phyloP scores from a whole-genome alignment of 2,797 vertebrate genomes.

The Carduelis carduelis region DNA sequence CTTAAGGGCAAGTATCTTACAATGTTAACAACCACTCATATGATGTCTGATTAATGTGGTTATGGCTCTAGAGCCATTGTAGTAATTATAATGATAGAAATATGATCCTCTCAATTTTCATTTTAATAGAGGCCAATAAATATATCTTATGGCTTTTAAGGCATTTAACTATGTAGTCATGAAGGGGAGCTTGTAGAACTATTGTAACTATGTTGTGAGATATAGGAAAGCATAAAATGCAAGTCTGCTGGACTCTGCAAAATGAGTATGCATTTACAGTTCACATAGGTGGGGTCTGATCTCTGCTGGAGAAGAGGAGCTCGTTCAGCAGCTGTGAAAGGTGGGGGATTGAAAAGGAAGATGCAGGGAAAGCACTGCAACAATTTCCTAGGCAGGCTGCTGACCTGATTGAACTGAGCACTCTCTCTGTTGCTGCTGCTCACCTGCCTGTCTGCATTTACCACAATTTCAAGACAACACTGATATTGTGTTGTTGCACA shows the following conservation, averaged over 20 bases:
- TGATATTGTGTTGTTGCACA: neutral
- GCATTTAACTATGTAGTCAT: neutral
- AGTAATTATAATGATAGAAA: slow-evolving; percentile 9
- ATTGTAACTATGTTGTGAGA: neutral
- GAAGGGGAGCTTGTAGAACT: neutral
- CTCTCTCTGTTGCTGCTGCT: neutral
- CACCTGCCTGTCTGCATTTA: neutral
- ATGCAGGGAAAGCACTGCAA: neutral
- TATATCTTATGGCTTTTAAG: neutral
- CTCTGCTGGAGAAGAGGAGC: neutral
- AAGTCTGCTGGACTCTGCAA: neutral
- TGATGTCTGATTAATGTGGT: neutral
- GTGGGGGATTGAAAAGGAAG: neutral
- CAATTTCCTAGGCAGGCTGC: neutral
- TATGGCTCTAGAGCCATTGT: slow-evolving; percentile 7
- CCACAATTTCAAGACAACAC: neutral
- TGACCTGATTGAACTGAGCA: neutral
- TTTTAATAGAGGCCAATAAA: slow-evolving; percentile 11
- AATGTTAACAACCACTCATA: neutral
- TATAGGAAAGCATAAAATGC: neutral
- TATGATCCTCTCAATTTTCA: neutral
- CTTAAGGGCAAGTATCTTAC: neutral
- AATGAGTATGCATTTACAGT: neutral
- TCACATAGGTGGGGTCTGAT: neutral
- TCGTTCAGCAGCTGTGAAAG: neutral